Evolutionary conservation across 23 tunicate genomes (phyloP).

Genomic region (Ascidia mentula): DNA sequence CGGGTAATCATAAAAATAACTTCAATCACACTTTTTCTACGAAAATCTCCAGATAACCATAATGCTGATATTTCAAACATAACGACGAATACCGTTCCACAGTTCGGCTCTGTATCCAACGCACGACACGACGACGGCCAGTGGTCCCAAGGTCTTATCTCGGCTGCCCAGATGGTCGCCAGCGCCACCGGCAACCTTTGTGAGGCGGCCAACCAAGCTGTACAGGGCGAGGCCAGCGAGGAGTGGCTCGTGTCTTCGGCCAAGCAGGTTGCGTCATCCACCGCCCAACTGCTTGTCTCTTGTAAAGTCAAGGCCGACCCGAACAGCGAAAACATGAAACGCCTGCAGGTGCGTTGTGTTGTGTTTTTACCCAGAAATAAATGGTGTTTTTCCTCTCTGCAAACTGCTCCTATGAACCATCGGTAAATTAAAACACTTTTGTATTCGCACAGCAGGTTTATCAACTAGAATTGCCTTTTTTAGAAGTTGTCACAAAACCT

Average conservation of each 20-base stretch:
- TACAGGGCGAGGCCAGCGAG: constrained; percentile 92
- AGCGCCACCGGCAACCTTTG: constrained; percentile 90
- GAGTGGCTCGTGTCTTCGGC: constrained; percentile 92
- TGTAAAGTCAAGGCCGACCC: constrained; percentile 98
- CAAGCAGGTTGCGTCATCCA: constrained; percentile 87
- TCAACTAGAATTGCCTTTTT: too few species aligned
- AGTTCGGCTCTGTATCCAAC: constrained; percentile 71
- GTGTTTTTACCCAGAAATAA: too few species aligned
- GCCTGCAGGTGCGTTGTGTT: constrained; percentile 63
- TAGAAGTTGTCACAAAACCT: too few species aligned
- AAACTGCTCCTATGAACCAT: too few species aligned
- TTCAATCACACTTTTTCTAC: too few species aligned
- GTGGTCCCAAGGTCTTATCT: constrained; percentile 90
- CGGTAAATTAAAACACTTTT: too few species aligned
- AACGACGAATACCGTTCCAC: neutral
- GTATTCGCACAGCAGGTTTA: too few species aligned
- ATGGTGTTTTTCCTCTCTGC: too few species aligned
- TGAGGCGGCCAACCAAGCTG: constrained; percentile 97
- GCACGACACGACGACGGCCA: constrained; percentile 86
- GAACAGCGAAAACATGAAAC: constrained; percentile 95
- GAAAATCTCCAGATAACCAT: too few species aligned
- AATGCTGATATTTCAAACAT: too few species aligned
- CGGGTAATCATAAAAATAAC: too few species aligned
- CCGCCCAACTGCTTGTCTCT: constrained; percentile 93
- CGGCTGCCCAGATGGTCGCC: constrained; percentile 98